These are phyloP conservation scores for Scaptomyza reducta DNA, from an alignment of 2,888 invertebrate genomes.

Conservation along the genomic window DNA sequence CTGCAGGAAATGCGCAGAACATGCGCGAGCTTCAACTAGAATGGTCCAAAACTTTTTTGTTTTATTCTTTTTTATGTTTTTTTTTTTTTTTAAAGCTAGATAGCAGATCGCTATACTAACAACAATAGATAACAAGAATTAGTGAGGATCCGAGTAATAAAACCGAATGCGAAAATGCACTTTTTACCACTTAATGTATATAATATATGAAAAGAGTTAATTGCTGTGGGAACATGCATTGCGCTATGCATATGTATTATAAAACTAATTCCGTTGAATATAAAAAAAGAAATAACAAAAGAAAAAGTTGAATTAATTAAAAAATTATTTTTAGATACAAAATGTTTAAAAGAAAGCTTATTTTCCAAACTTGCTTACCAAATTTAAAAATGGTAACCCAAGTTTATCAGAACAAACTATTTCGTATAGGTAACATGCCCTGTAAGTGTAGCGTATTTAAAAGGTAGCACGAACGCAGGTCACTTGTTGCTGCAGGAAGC, in stretches of 20 bases:
- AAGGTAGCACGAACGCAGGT: constrained; percentile 66
- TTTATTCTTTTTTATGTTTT: constrained; percentile 31
- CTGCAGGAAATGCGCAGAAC: constrained; percentile 71
- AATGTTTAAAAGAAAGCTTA: too few relatives aligned
- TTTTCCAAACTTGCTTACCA: too few relatives aligned
- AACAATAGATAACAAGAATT: constrained; percentile 75
- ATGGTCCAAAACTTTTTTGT: constrained; percentile 47
- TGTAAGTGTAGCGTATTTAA: constrained; percentile 44
- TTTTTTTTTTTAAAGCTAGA: constrained; percentile 46
- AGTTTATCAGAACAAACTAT: neutral
- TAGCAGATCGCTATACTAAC: constrained; percentile 71
- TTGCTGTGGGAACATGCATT: too few relatives aligned
- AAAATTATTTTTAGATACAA: too few relatives aligned
- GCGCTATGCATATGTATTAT: too few relatives aligned
- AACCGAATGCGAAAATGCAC: constrained; percentile 25
- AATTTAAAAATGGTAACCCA: neutral
- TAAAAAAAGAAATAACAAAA: too few relatives aligned
- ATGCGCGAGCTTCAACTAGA: constrained; percentile 68
- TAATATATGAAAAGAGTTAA: too few relatives aligned
- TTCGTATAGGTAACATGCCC: constrained; percentile 3
- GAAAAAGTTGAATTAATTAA: too few relatives aligned
- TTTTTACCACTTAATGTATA: too few relatives aligned
- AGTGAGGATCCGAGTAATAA: constrained; percentile 3
- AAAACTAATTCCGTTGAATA: too few relatives aligned
- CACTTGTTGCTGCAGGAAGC: constrained; percentile 69